phyloP scores from a whole-genome alignment of 2,888 invertebrate genomes.

The Polietes domitor region DNA sequence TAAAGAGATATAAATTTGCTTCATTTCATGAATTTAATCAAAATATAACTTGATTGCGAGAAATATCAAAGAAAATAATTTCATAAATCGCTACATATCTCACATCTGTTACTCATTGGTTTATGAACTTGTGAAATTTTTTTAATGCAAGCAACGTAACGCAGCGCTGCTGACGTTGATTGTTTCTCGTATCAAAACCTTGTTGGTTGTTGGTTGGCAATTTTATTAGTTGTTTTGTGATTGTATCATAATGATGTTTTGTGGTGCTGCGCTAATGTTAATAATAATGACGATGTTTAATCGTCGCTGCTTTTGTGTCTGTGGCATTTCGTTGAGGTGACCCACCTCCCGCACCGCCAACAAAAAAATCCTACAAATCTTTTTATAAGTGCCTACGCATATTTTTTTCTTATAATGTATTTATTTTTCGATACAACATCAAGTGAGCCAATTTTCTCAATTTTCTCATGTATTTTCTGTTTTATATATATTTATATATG shows the following conservation, averaged over 20 bases:
- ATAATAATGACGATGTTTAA: slow-evolving; percentile 29
- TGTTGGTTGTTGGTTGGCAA: slow-evolving; percentile 47
- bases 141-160: slow-evolving; percentile 50
- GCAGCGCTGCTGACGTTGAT: slow-evolving; percentile 64
- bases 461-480: background rate
- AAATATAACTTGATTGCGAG: background rate
- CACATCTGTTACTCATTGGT: slow-evolving; percentile 53
- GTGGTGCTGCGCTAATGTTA: slow-evolving; percentile 3
- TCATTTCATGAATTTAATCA: slow-evolving; percentile 21
- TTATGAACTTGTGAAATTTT: slow-evolving; percentile 59
- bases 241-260: slow-evolving; percentile 46
- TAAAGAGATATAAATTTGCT: background rate
- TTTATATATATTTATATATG: background rate
- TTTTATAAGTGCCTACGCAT: slow-evolving; percentile 43
- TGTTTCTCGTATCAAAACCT: slow-evolving; percentile 38
- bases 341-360: slow-evolving; percentile 27
- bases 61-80: slow-evolving; percentile 17
- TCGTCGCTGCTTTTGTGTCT: slow-evolving; percentile 14
- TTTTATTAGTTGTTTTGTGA: slow-evolving; percentile 38
- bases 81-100: slow-evolving; percentile 31
- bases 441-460: slow-evolving; percentile 10
- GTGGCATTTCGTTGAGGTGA: slow-evolving; percentile 15
- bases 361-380: slow-evolving; percentile 17
- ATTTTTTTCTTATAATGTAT: slow-evolving; percentile 16
- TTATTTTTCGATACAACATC: slow-evolving; percentile 10